Evolutionary conservation across 2,113 vertebrate genomes (phyloP).

Genomic region (Alectura lathami): DNA sequence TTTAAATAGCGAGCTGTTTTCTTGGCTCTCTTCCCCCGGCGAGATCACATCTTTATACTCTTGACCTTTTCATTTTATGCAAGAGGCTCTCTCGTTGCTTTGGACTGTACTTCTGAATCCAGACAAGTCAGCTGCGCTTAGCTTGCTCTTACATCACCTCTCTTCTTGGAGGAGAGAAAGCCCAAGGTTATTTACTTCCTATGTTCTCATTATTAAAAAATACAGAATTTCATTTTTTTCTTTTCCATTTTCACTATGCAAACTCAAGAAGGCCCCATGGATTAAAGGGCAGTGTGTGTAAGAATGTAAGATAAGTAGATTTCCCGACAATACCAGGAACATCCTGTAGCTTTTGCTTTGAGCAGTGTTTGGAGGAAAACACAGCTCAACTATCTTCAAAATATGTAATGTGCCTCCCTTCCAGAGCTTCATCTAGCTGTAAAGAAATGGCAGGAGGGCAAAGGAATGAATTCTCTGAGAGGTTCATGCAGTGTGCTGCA

Average conservation of each 20-base stretch:
- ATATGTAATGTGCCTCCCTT: background rate
- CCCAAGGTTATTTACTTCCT: background rate
- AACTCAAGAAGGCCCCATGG: background rate
- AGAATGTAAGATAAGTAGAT: background rate
- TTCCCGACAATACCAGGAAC: background rate
- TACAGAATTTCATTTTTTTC: background rate
- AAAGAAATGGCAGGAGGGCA: background rate
- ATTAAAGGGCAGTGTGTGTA: background rate
- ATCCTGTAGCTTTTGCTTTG: background rate
- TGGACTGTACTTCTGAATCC: background rate
- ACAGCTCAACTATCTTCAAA: background rate
- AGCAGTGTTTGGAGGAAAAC: background rate
- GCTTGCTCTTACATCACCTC: background rate
- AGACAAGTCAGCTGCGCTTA: background rate
- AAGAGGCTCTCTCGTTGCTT: slow-evolving; percentile 3
- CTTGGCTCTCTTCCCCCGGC: background rate
- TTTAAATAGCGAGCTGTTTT: slow-evolving; percentile 70
- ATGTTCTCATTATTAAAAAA: background rate
- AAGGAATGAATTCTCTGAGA: background rate
- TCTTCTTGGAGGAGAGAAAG: background rate
- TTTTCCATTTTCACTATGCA: background rate
- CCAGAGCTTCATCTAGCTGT: background rate
- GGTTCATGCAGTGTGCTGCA: background rate
- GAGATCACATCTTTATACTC: slow-evolving; percentile 49
- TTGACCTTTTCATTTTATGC: slow-evolving; percentile 58